phyloP scores from a whole-genome alignment of 1,140 invertebrate genomes.

The Spodoptera frugiperda region DNA sequence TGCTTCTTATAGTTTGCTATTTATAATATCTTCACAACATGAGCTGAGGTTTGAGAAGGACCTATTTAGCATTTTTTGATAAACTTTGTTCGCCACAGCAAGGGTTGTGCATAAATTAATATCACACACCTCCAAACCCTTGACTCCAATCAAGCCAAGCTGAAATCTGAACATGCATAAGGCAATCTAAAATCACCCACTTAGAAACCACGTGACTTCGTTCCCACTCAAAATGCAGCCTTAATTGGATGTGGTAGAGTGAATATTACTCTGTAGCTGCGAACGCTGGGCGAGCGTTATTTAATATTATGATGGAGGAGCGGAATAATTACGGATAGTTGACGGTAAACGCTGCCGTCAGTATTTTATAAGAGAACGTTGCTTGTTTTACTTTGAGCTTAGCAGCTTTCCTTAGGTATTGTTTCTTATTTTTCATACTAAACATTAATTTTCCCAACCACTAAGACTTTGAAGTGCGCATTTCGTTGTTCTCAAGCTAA shows the following conservation, averaged over 20 bases:
- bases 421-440: too few relatives aligned
- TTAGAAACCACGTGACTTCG: neutral
- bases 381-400: neutral
- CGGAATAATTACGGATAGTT: conserved; percentile 1
- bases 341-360: neutral
- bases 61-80: neutral
- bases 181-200: neutral
- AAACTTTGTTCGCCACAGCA: neutral
- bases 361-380: neutral
- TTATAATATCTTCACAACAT: too few relatives aligned
- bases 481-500: too few relatives aligned
- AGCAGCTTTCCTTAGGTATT: too few relatives aligned
- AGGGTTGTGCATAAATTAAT: neutral
- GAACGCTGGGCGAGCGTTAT: neutral
- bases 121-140: neutral
- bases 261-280: neutral
- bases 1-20: too few relatives aligned
- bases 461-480: too few relatives aligned
- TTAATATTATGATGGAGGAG: conserved; percentile 16
- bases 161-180: conserved; percentile 6
- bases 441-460: too few relatives aligned
- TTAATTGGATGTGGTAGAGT: neutral
- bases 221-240: neutral
- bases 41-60: too few relatives aligned
- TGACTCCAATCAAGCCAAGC: neutral